Evolutionary conservation across 2,113 vertebrate genomes (phyloP).

Genomic region (Cephalopholis sonnerati): DNA sequence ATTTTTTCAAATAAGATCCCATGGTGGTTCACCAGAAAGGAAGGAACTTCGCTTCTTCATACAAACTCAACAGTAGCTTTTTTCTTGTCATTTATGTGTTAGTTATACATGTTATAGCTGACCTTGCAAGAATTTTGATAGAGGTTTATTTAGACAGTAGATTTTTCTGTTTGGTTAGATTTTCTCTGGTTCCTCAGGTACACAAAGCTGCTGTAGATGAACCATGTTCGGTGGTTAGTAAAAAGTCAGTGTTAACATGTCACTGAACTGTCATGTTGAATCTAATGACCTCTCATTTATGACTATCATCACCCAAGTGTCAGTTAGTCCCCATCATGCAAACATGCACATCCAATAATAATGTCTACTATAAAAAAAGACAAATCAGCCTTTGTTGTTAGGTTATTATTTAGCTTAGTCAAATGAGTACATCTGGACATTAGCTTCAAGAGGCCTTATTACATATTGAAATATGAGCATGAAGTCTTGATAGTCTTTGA

Average conservation of each 20-base stretch:
- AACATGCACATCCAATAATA: conserved; percentile 21
- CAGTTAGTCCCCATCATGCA: conserved; percentile 10
- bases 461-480: conserved; percentile 1
- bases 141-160: not conserved
- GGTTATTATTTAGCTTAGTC: not conserved
- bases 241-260: not conserved
- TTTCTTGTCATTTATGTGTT: conserved; percentile 29
- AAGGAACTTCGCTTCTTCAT: not conserved
- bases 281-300: conserved; percentile 29
- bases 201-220: conserved; percentile 50
- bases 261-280: not conserved
- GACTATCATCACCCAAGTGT: conserved; percentile 58
- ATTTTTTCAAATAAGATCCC: too few species aligned
- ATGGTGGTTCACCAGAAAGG: too few species aligned
- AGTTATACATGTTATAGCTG: not conserved
- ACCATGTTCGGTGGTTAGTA: conserved; percentile 7
- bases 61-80: conserved; percentile 5
- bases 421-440: not conserved
- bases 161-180: conserved; percentile 2
- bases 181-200: conserved; percentile 59
- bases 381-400: not conserved
- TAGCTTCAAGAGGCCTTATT: conserved; percentile 52
- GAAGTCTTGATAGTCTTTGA: not conserved
- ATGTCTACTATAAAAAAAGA: conserved; percentile 24
- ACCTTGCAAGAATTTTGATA: not conserved